Evolutionary conservation across 2,797 vertebrate species (phyloP), one percentile per base, ranked within the genome.

Genomic region (Gouania willdenowi): DNA sequence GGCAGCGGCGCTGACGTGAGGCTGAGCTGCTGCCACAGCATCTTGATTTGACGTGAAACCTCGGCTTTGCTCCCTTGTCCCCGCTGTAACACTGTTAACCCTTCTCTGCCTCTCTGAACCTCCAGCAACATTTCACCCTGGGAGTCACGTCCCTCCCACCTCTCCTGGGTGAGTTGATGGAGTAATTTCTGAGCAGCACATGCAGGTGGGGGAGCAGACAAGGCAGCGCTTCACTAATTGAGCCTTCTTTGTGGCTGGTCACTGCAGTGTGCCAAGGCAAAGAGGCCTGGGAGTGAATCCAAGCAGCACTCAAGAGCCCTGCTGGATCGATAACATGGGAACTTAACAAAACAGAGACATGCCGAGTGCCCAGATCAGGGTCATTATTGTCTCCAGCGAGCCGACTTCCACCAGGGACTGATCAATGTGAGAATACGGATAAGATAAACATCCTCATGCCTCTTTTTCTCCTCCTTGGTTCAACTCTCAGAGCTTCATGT

Each of bases 311-410:
- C 71, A 64, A 79, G 81, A 84, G 83, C 79, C 76, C 71, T 72
- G 38, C 58, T 55, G 65, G 74, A 84, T 89, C 86, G 66, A 88
- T 87, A 82, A 71, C 40, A 56, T 42, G 17, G 79, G 75, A 83
- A 84, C 80, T 87, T 88, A 88, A 88, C 86, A 85, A 85, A 86
- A 88, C 78, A 73, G 70, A 85, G 82, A 85, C 82, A 84, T 85
- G 84, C 61, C 71, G 57, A 83, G 77, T 66, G 71, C 63, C 73
- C 65, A 55, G 79, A 82, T 83, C 83, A 76, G 68, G 67, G 82
- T 79, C 85, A 85, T 89, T 87, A 88, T 75, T 78, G 80, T 80
- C 76, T 75, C 78, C 67, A 51, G 69, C 53, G 59, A 77, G 77
- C 76, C 70, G 42, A 76, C 81, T 77, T 85, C 75, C 77, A 81